Conservation (phyloP, 2,113 vertebrate genomes). For the Perca fluviatilis region DNA sequence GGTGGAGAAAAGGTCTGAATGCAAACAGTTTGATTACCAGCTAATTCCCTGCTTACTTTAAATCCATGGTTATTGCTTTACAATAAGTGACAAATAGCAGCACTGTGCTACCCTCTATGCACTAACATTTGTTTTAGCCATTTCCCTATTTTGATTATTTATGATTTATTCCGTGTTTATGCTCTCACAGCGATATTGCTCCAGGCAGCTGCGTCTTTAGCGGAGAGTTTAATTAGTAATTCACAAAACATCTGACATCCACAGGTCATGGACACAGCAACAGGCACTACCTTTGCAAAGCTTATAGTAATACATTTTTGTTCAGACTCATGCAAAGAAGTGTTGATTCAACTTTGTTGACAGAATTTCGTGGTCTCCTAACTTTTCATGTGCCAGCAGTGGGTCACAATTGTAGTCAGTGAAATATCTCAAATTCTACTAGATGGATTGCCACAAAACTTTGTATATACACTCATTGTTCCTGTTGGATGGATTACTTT, state of each 20-base stretch:
- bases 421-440: neutral
- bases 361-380: neutral
- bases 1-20: neutral
- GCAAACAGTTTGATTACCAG: neutral
- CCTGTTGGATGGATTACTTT: neutral
- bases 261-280: neutral
- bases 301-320: neutral
- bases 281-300: neutral
- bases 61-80: neutral
- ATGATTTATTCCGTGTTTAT: neutral
- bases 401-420: neutral
- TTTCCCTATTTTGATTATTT: neutral
- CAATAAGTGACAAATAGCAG: neutral
- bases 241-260: neutral
- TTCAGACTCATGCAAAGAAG: neutral
- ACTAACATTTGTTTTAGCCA: neutral
- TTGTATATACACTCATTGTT: neutral
- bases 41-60: slow-evolving; percentile 1
- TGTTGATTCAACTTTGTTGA: neutral
- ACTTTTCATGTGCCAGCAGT: neutral
- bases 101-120: neutral
- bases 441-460: neutral
- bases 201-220: neutral
- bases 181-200: neutral
- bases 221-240: neutral